Base-by-base conservation (phyloP, 2,888 invertebrate species). In the Scaeva pyrastri region DNA sequence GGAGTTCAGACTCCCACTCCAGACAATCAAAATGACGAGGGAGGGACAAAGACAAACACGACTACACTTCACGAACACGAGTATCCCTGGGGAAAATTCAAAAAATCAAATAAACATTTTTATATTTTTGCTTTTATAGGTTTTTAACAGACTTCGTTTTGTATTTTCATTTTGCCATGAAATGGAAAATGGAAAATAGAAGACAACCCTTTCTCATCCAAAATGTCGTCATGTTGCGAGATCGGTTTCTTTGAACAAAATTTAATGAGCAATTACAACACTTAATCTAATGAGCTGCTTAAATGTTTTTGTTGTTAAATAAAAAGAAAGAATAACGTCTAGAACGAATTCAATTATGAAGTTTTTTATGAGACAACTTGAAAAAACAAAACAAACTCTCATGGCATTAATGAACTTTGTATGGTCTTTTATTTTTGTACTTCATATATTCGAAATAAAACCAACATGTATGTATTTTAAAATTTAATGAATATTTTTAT, bases 161-260 rank as follows among this genome's bases (percentile, higher is more conserved):
- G n/a, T 55, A 0, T 31, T 56, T 31, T n/a, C 4, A 4, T 5
- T 16, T 16, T 60, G 21, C 21, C 7, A n/a, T 60, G 39, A 55
- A 52, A 45, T 64, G 19, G 7, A n/a, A n/a, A n/a, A n/a, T n/a
- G n/a, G n/a, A n/a, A n/a, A n/a, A n/a, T n/a, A n/a, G n/a, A 43
- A 50, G n/a, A 26, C 41, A 72, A 70, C 66, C 82, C 66, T 58
- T 73, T 73, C 68, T 48, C n/a, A n/a, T n/a, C n/a, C n/a, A n/a
- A n/a, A n/a, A n/a, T n/a, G n/a, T n/a, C 72, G 71, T 66, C 58
- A 56, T 43, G 16, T 66, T 39, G 41, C 31, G 39, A 58, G 41
- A 64, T 60, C 68, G 68, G 60, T 50, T 56, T 73, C 73, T 78
- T 83, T 83, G 66, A 52, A 62, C 78, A 74, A 31, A 73, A 48